Percentiles rank a stretch among this genome's conserved stretches.
Conservation (phyloP, 1,140 invertebrate genomes). For the Zophobas morio region DNA sequence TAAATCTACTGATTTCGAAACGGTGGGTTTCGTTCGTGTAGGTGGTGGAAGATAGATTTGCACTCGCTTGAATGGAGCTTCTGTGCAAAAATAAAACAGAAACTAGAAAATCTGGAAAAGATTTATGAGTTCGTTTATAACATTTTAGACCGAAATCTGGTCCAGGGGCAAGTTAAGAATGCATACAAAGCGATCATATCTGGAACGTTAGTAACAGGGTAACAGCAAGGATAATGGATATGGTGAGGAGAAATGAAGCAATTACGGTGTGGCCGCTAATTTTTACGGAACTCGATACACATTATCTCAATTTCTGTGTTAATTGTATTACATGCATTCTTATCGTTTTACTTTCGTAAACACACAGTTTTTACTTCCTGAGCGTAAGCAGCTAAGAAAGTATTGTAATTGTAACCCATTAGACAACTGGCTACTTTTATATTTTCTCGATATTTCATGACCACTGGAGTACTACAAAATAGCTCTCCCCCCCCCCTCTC, state of each 20-base stretch:
- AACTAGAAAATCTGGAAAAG: slow-evolving; percentile 16
- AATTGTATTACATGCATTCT: not conserved
- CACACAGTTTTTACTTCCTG: too few species aligned
- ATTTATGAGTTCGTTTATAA: slow-evolving; percentile 23
- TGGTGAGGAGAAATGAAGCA: not conserved
- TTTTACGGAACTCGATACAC: not conserved
- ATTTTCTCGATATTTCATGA: too few species aligned
- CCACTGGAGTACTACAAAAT: too few species aligned
- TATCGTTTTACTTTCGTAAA: too few species aligned
- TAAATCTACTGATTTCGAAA: not conserved
- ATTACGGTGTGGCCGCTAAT: not conserved
- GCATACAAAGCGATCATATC: slow-evolving; percentile 22
- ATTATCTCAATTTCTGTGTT: slow-evolving; percentile 1
- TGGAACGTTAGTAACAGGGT: slow-evolving; percentile 22
- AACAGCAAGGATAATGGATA: slow-evolving; percentile 19
- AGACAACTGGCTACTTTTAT: too few species aligned
- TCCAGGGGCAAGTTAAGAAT: slow-evolving; percentile 13
- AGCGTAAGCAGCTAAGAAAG: too few species aligned
- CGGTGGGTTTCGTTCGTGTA: not conserved
- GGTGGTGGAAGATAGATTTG: not conserved
- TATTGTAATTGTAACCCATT: too few species aligned
- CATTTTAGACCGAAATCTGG: slow-evolving; percentile 18
- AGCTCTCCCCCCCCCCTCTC: too few species aligned
- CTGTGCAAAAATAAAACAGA: slow-evolving; percentile 1
- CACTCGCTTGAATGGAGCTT: not conserved